These are phyloP conservation scores for Danionella cerebrum DNA, from an alignment of 2,113 vertebrate species.

Conservation along the genomic window DNA sequence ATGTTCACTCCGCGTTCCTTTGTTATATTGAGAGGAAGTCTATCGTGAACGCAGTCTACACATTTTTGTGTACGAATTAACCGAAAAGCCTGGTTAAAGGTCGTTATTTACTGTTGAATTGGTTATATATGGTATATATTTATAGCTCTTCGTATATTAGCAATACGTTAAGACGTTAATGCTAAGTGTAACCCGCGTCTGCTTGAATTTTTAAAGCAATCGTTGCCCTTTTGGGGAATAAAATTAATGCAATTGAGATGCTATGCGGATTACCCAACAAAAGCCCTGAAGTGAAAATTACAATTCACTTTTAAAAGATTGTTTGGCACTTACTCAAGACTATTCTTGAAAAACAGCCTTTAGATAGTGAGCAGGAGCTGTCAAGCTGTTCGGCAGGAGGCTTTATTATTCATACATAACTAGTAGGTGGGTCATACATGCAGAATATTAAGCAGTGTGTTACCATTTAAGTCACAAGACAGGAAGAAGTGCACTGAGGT, in stretches of 20 bases:
- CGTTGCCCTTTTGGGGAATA: background rate
- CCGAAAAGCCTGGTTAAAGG: background rate
- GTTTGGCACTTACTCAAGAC: background rate
- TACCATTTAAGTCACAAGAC: background rate
- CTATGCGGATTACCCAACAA: background rate
- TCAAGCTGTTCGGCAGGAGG: conserved; percentile 21
- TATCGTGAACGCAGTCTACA: background rate
- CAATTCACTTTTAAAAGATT: background rate
- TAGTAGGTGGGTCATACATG: background rate
- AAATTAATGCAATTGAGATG: background rate
- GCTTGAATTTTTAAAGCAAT: background rate
- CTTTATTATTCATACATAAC: conserved; percentile 14
- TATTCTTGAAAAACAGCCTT: conserved; percentile 1
- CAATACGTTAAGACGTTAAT: background rate
- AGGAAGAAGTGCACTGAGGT: background rate
- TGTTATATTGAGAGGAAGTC: conserved; percentile 11
- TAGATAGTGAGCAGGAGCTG: conserved; percentile 22
- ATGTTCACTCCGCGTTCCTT: conserved; percentile 15
- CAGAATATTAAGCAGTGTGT: background rate
- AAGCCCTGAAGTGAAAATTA: background rate
- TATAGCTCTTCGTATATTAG: background rate
- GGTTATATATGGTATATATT: too few species aligned
- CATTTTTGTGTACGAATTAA: background rate
- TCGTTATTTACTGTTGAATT: conserved; percentile 9
- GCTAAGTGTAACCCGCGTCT: background rate